Percentiles rank a stretch among this genome's conserved stretches.
These are phyloP conservation scores for Ceratina calcarata DNA, from an alignment of 1,140 invertebrate species.

Conservation along the genomic window DNA sequence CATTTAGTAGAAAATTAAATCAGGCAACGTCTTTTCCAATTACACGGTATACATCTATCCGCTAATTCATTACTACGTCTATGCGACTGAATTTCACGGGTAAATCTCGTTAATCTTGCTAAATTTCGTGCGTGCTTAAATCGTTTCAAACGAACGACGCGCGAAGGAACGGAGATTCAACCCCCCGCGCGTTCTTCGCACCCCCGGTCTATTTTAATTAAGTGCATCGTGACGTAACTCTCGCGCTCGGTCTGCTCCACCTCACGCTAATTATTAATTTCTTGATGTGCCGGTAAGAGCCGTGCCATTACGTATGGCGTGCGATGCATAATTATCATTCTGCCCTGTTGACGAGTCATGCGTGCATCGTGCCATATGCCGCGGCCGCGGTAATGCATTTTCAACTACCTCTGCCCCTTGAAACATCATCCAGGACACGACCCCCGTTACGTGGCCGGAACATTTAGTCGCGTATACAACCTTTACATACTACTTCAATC, in stretches of 20 bases:
- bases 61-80: not conserved
- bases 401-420: constrained; percentile 69
- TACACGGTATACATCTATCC: not conserved
- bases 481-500: constrained; percentile 48
- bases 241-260: constrained; percentile 53
- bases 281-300: constrained; percentile 78
- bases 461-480: constrained; percentile 49
- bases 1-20: no score
- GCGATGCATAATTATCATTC: constrained; percentile 79
- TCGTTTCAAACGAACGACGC: not conserved
- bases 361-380: constrained; percentile 79
- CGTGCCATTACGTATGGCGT: constrained; percentile 77
- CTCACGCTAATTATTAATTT: constrained; percentile 80
- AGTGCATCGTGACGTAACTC: constrained; percentile 66
- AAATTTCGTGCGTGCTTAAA: constrained; percentile 32
- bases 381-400: constrained; percentile 76
- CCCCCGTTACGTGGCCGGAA: constrained; percentile 29
- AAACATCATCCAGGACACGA: constrained; percentile 39
- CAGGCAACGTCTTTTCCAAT: not conserved
- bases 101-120: constrained; percentile 36
- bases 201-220: constrained; percentile 69
- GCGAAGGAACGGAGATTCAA: constrained; percentile 24
- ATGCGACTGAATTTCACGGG: not conserved
- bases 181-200: constrained; percentile 42
- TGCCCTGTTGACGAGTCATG: constrained; percentile 74